These are phyloP conservation scores for Podarcis muralis DNA, from an alignment of 2,113 vertebrate genomes.

Conservation along the genomic window DNA sequence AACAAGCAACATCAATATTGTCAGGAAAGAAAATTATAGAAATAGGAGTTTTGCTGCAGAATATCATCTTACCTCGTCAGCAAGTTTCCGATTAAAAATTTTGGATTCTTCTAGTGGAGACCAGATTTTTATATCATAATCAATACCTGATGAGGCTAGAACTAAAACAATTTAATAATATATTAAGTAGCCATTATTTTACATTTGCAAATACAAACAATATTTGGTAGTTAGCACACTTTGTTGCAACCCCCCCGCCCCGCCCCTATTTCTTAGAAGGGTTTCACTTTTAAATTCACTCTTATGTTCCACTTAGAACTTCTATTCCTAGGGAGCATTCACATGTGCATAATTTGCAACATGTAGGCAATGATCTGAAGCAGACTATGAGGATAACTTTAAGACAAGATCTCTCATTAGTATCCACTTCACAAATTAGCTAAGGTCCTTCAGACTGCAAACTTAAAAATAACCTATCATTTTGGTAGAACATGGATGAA, in stretches of 20 bases:
- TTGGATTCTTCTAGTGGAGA: slow-evolving; percentile 90
- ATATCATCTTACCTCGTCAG: slow-evolving; percentile 86
- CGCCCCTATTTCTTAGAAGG: neutral
- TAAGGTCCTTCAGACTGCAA: neutral
- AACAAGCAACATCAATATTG: neutral
- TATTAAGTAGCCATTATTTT: slow-evolving; percentile 35
- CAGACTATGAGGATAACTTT: too few relatives aligned
- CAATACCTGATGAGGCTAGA: slow-evolving; percentile 97
- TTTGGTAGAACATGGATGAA: neutral
- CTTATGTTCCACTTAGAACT: slow-evolving; percentile 7
- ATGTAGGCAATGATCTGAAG: neutral
- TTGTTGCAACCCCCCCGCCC: neutral
- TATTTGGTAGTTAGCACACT: neutral
- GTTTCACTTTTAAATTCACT: neutral
- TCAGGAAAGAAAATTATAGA: neutral
- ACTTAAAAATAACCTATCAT: neutral
- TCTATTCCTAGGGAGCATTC: neutral
- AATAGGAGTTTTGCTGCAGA: neutral
- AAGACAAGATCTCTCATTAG: neutral
- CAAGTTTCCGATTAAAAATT: slow-evolving; percentile 95
- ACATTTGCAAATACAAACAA: neutral
- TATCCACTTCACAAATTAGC: neutral
- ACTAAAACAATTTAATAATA: slow-evolving; percentile 77
- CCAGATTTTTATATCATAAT: slow-evolving; percentile 99
- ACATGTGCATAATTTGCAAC: neutral